These are phyloP conservation scores for Cercopithecus mitis DNA, from an alignment of 2,797 vertebrate genomes.

Conservation along the genomic window DNA sequence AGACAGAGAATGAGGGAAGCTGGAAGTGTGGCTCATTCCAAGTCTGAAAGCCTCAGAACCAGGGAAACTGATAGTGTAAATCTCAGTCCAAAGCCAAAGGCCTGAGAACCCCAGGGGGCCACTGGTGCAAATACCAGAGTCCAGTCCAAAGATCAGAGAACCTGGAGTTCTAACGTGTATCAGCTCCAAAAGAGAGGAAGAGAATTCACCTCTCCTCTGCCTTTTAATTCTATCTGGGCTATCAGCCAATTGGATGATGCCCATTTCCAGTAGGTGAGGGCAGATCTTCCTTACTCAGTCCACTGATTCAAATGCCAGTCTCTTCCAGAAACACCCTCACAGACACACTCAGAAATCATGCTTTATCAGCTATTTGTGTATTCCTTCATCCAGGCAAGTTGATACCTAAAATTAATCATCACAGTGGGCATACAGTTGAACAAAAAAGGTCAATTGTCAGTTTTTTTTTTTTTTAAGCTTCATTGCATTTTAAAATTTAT, in stretches of 20 bases:
- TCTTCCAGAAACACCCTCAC: not conserved
- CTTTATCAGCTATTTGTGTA: not conserved
- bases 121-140: not conserved
- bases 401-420: not conserved
- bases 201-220: not conserved
- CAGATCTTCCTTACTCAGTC: not conserved
- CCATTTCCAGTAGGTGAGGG: too few relatives aligned
- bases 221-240: not conserved
- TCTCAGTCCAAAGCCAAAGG: not conserved
- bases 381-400: not conserved
- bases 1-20: not conserved
- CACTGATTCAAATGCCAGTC: not conserved
- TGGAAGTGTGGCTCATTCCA: not conserved
- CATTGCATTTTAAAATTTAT: not conserved
- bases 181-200: not conserved
- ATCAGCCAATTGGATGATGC: not conserved
- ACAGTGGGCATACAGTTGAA: not conserved
- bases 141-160: not conserved
- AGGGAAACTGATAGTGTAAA: not conserved
- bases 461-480: not conserved
- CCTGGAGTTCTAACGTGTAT: not conserved
- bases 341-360: not conserved
- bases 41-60: not conserved
- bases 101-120: not conserved
- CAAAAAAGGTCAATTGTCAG: not conserved